Conservation (phyloP, 2,888 invertebrate genomes). For the Drosophila subsilvestris region DNA sequence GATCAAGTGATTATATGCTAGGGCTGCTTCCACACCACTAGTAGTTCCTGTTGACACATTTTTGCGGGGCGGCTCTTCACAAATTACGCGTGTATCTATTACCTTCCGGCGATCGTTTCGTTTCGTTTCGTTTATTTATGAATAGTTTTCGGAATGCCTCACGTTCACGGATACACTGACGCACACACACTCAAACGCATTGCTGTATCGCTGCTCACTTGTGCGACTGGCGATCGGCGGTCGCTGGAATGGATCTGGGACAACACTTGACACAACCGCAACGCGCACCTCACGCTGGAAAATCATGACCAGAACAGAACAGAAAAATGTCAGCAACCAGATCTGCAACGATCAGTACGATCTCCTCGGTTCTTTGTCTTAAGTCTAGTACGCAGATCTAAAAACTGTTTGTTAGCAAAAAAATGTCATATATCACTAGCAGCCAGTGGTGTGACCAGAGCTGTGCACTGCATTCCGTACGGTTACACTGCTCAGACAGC, state of each 20-base stretch:
- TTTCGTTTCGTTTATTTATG: constrained; percentile 31
- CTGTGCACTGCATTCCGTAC: too few species aligned
- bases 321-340: background rate
- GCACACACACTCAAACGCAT: constrained; percentile 13
- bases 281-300: constrained; percentile 4
- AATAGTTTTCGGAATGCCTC: constrained; percentile 30
- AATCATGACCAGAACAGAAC: constrained; percentile 11
- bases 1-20: background rate
- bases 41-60: constrained; percentile 24
- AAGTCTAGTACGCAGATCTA: too few species aligned
- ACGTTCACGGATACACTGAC: constrained; percentile 6
- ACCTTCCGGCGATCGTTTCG: constrained; percentile 4
- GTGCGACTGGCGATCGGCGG: background rate
- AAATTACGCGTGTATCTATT: background rate
- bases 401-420: too few species aligned
- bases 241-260: background rate
- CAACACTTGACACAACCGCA: constrained; percentile 8
- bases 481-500: too few species aligned
- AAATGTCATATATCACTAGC: too few species aligned
- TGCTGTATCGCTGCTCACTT: constrained; percentile 5
- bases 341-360: background rate
- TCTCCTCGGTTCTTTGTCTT: constrained; percentile 7
- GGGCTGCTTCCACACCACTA: background rate
- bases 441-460: too few species aligned
- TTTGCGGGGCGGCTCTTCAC: constrained; percentile 5